These are phyloP conservation scores for Mythimna ferrago DNA, from an alignment of 2,888 invertebrate species.

Conservation along the genomic window DNA sequence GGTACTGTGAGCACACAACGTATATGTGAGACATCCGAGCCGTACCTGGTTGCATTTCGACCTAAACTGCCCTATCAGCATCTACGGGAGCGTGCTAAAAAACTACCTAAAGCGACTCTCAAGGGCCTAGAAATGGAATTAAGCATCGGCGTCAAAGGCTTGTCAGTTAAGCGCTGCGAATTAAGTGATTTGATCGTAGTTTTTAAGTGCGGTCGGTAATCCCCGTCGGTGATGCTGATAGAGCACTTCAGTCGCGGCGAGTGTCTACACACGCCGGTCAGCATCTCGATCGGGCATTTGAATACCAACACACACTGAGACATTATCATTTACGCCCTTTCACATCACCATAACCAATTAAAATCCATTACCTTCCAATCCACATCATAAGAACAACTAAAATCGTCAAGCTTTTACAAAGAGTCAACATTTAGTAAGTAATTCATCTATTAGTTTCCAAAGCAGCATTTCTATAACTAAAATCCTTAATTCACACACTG, in stretches of 20 bases:
- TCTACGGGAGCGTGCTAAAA: constrained; percentile 88
- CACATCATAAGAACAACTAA: constrained; percentile 89
- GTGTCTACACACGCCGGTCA: constrained; percentile 83
- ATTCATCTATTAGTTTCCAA: constrained; percentile 79
- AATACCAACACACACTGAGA: constrained; percentile 93
- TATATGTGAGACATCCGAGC: constrained; percentile 73
- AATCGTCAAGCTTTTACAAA: constrained; percentile 89
- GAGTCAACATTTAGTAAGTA: constrained; percentile 88
- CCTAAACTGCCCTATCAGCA: constrained; percentile 91
- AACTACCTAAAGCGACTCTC: constrained; percentile 84
- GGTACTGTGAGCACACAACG: constrained; percentile 94
- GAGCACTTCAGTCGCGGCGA: constrained; percentile 86
- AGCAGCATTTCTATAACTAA: constrained; percentile 86
- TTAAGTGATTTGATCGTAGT: constrained; percentile 64
- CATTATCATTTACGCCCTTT: constrained; percentile 87
- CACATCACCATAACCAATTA: constrained; percentile 89
- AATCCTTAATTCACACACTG: constrained; percentile 83
- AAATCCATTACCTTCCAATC: constrained; percentile 90
- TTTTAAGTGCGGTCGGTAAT: constrained; percentile 85
- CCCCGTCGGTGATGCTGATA: constrained; percentile 88
- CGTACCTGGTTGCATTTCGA: constrained; percentile 72
- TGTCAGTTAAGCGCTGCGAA: constrained; percentile 73
- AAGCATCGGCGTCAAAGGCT: constrained; percentile 79
- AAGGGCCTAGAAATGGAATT: constrained; percentile 79
- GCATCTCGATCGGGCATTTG: constrained; percentile 92